Percentiles rank a stretch among this genome's conserved stretches.
phyloP scores from a whole-genome alignment of 2,888 invertebrate species.

The Hypena proboscidalis region DNA sequence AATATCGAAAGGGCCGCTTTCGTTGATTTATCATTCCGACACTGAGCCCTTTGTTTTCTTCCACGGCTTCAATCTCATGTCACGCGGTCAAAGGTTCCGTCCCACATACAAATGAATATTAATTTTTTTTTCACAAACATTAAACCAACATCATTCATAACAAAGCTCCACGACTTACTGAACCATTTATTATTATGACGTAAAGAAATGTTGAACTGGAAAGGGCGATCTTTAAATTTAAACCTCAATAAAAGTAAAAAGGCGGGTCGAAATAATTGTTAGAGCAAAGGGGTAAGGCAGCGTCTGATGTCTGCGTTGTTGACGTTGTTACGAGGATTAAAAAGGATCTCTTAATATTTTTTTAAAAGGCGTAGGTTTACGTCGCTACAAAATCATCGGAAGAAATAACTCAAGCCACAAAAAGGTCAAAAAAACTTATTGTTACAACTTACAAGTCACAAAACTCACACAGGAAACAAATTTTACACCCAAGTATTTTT shows the following conservation, averaged over 20 bases:
- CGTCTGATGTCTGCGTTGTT: conserved; percentile 11
- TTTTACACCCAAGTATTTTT: conserved; percentile 42
- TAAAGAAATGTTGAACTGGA: not conserved
- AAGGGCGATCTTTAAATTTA: not conserved
- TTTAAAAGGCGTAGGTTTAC: conserved; percentile 37
- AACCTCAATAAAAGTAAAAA: not conserved
- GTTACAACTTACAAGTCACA: conserved; percentile 47
- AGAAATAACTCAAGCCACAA: conserved; percentile 61
- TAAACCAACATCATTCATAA: conserved; percentile 33
- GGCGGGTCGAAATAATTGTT: not conserved
- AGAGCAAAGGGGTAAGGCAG: not conserved
- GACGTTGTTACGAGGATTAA: conserved; percentile 34
- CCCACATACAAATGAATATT: conserved; percentile 46
- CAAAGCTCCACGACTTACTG: not conserved
- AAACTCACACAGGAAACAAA: conserved; percentile 46
- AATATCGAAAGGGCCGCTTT: conserved; percentile 68
- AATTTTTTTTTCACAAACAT: conserved; percentile 40
- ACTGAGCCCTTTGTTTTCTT: conserved; percentile 66
- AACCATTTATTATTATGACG: not conserved
- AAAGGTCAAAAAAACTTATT: conserved; percentile 50
- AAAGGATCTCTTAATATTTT: conserved; percentile 36
- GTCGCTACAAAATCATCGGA: conserved; percentile 50
- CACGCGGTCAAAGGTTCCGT: conserved; percentile 60
- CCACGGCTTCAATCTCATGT: conserved; percentile 59
- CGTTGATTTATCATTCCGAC: conserved; percentile 70